Evolutionary conservation across 1,140 invertebrate species (phyloP).

Genomic region (Diorhabda elongata): DNA sequence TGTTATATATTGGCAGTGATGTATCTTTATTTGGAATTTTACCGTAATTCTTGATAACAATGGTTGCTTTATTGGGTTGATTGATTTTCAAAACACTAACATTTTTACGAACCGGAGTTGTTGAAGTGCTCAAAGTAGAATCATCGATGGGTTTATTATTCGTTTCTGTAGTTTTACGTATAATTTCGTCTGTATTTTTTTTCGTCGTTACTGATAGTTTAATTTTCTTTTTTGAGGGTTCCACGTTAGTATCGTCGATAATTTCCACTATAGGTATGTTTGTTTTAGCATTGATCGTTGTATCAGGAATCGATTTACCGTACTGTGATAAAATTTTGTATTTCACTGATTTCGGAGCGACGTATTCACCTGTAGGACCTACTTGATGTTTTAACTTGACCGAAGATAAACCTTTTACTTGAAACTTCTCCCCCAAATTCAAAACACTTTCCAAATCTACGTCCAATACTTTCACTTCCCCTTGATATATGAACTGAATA

Average conservation of each 20-base stretch:
- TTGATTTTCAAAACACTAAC: not conserved
- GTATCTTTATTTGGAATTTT: not conserved
- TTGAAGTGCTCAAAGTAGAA: no score
- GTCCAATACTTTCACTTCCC: conserved; percentile 53
- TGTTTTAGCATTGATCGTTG: not conserved
- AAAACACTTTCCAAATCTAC: conserved; percentile 46
- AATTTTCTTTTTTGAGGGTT: conserved; percentile 9
- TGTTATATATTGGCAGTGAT: not conserved
- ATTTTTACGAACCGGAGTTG: not conserved
- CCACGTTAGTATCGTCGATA: not conserved
- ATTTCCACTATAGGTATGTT: not conserved
- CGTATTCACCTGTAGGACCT: not conserved
- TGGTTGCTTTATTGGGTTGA: not conserved
- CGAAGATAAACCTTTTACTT: conserved; percentile 48
- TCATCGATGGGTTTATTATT: not conserved
- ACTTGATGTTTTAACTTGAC: conserved; percentile 23
- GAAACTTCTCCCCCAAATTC: conserved; percentile 47
- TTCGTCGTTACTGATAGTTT: not conserved
- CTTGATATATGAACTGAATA: conserved; percentile 56
- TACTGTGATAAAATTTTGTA: not conserved
- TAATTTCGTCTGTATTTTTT: not conserved
- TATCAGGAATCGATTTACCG: not conserved
- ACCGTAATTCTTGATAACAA: not conserved
- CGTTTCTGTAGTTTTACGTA: not conserved
- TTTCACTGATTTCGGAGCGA: not conserved